These are phyloP conservation scores for Eupristina koningsbergeri DNA, from an alignment of 1,140 invertebrate species.

Conservation along the genomic window DNA sequence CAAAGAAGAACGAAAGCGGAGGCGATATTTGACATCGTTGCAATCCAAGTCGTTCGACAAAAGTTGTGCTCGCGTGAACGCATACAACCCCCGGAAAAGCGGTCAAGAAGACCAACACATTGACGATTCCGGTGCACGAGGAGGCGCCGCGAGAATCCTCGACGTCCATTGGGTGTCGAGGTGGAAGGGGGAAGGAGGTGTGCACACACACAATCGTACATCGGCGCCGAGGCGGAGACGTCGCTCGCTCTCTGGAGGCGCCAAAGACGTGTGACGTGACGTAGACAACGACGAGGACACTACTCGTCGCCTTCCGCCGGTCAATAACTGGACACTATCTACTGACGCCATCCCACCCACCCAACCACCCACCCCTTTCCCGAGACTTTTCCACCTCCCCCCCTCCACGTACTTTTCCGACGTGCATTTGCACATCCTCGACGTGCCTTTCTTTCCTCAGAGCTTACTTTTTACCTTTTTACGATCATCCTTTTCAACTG, in stretches of 20 bases:
- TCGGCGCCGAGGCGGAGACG: slow-evolving; percentile 5
- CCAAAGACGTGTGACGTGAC: slow-evolving; percentile 55
- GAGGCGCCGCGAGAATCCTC: slow-evolving; percentile 8
- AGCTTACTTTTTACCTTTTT: slow-evolving; percentile 1
- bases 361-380: background rate
- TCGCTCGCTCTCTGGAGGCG: slow-evolving; percentile 47
- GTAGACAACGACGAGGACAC: background rate
- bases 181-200: background rate
- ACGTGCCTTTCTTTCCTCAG: slow-evolving; percentile 8
- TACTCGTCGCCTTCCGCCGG: slow-evolving; percentile 61
- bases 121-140: too few relatives aligned
- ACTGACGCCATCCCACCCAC: slow-evolving; percentile 49
- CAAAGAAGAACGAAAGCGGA: background rate
- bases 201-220: background rate
- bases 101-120: background rate
- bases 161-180: background rate
- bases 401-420: slow-evolving; percentile 13
- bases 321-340: slow-evolving; percentile 71
- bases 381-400: slow-evolving; percentile 19
- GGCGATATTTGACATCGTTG: background rate
- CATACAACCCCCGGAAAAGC: too few relatives aligned
- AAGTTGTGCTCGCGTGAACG: background rate
- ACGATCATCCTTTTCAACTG: background rate
- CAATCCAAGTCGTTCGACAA: background rate
- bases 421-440: background rate